Percentiles rank a stretch among this genome's conserved stretches.
Evolutionary conservation across 1,140 invertebrate species (phyloP).

Genomic region (Caenorhabditis latens): DNA sequence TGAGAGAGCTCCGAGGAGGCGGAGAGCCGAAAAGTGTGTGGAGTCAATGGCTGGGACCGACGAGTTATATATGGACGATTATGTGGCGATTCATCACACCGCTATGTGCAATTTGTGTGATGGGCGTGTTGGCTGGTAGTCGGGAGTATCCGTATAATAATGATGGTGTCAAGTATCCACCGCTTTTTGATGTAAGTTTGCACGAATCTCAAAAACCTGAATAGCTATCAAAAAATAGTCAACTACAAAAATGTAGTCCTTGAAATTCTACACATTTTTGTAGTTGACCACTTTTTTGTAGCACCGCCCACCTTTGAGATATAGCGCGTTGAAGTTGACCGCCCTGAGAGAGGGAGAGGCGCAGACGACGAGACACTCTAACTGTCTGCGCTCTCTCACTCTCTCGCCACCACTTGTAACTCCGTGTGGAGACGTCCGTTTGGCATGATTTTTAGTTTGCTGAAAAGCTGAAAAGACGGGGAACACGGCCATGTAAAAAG

Average conservation of each 20-base stretch:
- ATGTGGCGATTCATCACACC: slow-evolving; percentile 12
- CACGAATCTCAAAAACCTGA: not conserved
- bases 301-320: not conserved
- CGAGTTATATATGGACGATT: not conserved
- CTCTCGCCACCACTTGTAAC: not conserved
- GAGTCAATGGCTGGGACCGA: not conserved
- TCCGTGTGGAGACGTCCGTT: too few relatives aligned
- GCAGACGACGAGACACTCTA: too few relatives aligned
- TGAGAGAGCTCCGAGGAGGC: slow-evolving; percentile 1
- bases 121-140: not conserved
- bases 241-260: too few relatives aligned
- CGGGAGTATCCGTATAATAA: not conserved
- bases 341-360: too few relatives aligned
- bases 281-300: not conserved
- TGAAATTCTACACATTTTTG: not conserved
- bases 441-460: too few relatives aligned
- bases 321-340: not conserved
- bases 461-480: too few relatives aligned
- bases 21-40: not conserved
- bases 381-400: not conserved
- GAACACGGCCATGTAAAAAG: too few relatives aligned
- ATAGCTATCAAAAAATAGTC: too few relatives aligned
- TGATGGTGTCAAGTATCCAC: not conserved
- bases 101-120: not conserved
- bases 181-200: slow-evolving; percentile 15